Evolutionary conservation across 2,888 invertebrate genomes (phyloP), one percentile per base, ranked within the genome.

Genomic region (Phyllotreta cruciferae): DNA sequence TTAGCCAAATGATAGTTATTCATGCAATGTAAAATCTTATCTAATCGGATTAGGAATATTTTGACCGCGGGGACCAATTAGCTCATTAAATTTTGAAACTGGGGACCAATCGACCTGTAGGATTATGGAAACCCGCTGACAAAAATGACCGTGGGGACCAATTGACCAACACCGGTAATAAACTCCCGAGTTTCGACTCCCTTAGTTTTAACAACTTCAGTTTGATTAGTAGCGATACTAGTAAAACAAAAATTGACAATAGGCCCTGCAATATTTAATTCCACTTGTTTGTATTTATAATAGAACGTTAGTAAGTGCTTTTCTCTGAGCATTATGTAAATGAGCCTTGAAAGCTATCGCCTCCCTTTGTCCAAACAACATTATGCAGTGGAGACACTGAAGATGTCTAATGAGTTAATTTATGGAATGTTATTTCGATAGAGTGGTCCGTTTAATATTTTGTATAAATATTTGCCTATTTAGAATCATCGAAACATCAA

Each of bases 331-430:
- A 78, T 77, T 79, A 79, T 79, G 79, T 71, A 79, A 79, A 79
- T 79, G 75, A 72, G 72, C 71, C 75, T 77, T 74, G 76, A 77
- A 75, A 75, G 75, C 75, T 73, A 74, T 73, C 70, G 69, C 71
- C 70, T 70, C 79, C 78, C 79, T 79, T 79, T 79, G 76, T 78
- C 76, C 76, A 80, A 80, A 80, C 78, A 80, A 68, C 67, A 78
- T 78, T 78, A 78, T 77, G 74, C 77, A 74, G 71, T 69, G 64
- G 73, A 73, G 74, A 74, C 72, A 72, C 68, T 69, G 66, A 73
- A 76, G 75, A 75, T 77, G 78, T 74, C 77, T 80, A 80, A 80
- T 80, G 79, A 81, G 76, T 79, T 80, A 80, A 81, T 81, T 80
- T 79, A 79, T 79, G 79, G 79, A 77, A 74, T 80, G 80, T 80